Evolutionary conservation across 2,888 invertebrate species (phyloP).

Genomic region (Cecidostiba fungosa): DNA sequence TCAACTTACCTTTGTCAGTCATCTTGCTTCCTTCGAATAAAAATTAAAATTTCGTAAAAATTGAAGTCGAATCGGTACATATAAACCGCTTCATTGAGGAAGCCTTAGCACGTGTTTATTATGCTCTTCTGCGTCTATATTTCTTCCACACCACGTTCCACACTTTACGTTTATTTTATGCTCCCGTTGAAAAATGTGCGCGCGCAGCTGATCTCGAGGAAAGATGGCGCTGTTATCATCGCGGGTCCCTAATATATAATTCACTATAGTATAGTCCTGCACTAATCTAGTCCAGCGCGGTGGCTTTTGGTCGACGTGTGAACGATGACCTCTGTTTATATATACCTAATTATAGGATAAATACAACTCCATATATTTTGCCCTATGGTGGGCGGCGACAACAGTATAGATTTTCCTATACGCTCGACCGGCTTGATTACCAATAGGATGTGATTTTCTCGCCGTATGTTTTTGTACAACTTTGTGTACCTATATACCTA

Average conservation of each 20-base stretch:
- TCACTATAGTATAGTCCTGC: no score
- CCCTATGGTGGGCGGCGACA: no score
- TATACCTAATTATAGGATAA: no score
- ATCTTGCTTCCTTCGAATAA: constrained; percentile 22
- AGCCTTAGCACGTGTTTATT: constrained; percentile 59
- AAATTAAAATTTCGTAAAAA: constrained; percentile 39
- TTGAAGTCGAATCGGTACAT: background rate
- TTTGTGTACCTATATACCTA: background rate
- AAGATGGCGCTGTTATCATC: no score
- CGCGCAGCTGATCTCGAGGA: constrained; percentile 15
- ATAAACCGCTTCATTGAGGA: constrained; percentile 50
- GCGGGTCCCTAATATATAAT: no score
- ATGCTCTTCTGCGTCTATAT: constrained; percentile 16
- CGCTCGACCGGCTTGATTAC: no score
- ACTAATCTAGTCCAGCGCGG: no score
- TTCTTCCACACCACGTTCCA: background rate
- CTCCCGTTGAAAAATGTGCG: constrained; percentile 21
- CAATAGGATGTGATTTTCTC: background rate
- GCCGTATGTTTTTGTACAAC: background rate
- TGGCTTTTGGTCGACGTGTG: no score
- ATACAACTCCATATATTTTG: no score
- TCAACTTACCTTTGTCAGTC: constrained; percentile 49
- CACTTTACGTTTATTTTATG: background rate
- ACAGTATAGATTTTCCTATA: no score
- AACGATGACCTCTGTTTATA: no score